phyloP scores from a whole-genome alignment of 2,888 invertebrate species.

The Diaprepes abbreviatus region DNA sequence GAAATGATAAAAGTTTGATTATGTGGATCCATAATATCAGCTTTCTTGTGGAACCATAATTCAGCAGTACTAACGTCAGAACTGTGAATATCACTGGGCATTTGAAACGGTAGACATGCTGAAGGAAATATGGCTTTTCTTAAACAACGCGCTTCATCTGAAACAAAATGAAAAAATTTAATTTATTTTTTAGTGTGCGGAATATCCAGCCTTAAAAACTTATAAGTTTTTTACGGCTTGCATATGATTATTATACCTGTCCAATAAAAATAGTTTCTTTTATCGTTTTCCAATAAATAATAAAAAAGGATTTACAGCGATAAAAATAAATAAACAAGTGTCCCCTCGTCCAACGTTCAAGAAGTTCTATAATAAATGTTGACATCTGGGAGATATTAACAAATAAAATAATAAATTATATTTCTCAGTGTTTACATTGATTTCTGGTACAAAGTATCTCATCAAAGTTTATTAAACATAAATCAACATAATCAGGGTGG shows the following conservation, averaged over 20 bases:
- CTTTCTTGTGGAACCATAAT: slow-evolving; percentile 83
- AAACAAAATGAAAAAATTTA: slow-evolving; percentile 48
- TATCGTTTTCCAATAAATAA: not conserved
- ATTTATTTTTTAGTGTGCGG: too few relatives aligned
- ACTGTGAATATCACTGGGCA: slow-evolving; percentile 81
- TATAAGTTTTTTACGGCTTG: too few relatives aligned
- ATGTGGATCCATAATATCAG: slow-evolving; percentile 45
- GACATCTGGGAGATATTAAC: not conserved
- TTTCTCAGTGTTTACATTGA: slow-evolving; percentile 10
- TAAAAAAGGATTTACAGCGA: not conserved
- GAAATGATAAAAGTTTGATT: slow-evolving; percentile 64
- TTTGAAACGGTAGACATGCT: slow-evolving; percentile 82
- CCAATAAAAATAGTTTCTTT: too few relatives aligned
- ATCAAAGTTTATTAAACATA: slow-evolving; percentile 19
- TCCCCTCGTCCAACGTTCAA: slow-evolving; percentile 21
- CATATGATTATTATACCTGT: too few relatives aligned
- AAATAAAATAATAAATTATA: slow-evolving; percentile 7
- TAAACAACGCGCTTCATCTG: slow-evolving; percentile 71
- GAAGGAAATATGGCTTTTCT: slow-evolving; percentile 73
- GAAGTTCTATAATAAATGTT: slow-evolving; percentile 6
- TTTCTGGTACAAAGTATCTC: slow-evolving; percentile 26
- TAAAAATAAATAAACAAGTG: slow-evolving; percentile 16
- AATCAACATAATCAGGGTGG: slow-evolving; percentile 10
- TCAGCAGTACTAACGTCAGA: slow-evolving; percentile 84
- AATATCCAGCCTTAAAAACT: too few relatives aligned